A percentile compares a stretch with the other conserved stretches of the same genome.
These are phyloP conservation scores for Fulmarus glacialis DNA, from an alignment of 2,113 vertebrate species.

Conservation along the genomic window DNA sequence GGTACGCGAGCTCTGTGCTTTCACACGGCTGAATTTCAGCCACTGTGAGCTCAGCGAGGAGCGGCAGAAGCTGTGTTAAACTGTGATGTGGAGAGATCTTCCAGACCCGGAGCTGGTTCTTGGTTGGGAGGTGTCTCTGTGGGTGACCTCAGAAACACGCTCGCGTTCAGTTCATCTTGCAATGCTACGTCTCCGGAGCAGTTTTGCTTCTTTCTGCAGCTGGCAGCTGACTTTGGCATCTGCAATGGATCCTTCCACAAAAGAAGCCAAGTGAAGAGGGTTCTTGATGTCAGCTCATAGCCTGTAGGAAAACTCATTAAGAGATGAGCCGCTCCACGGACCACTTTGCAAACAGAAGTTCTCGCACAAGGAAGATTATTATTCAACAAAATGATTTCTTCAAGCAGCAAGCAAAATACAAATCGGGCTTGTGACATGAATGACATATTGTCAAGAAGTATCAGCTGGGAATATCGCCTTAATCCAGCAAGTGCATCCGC, in stretches of 20 bases:
- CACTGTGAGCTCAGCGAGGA: accelerated
- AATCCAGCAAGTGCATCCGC: neutral
- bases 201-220: neutral
- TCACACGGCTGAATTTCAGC: accelerated
- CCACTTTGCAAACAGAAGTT: neutral
- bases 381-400: neutral
- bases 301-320: slow-evolving; percentile 3
- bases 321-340: neutral
- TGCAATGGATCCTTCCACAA: neutral
- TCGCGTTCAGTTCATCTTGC: neutral
- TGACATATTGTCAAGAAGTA: neutral
- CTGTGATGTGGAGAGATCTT: neutral
- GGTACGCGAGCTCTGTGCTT: accelerated
- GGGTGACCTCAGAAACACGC: neutral
- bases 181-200: accelerated
- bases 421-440: neutral
- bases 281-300: neutral
- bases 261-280: neutral
- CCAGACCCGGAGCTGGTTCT: neutral
- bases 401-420: neutral
- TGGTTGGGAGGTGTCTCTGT: neutral
- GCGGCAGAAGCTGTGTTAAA: neutral
- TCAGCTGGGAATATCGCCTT: neutral
- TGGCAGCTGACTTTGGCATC: neutral
- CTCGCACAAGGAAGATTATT: neutral